phyloP scores from a whole-genome alignment of 2,113 vertebrate genomes.

The Ancistrus triradiatus region DNA sequence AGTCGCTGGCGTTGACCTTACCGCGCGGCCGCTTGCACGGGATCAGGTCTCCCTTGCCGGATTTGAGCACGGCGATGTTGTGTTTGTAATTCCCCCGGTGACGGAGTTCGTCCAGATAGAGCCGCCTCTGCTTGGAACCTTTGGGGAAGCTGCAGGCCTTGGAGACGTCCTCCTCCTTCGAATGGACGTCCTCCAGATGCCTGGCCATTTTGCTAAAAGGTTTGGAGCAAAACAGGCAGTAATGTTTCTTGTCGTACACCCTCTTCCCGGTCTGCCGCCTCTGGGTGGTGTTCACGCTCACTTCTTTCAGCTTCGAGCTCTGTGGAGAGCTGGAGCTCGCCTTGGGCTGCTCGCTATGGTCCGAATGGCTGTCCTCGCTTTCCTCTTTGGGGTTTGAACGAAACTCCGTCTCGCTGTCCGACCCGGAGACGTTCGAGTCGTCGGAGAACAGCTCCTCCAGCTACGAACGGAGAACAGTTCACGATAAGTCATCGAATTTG shows the following conservation, averaged over 20 bases:
- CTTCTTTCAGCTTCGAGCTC: not conserved
- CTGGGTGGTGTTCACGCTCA: conserved; percentile 19
- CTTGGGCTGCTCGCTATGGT: not conserved
- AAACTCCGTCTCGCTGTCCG: conserved; percentile 27
- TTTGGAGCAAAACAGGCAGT: conserved; percentile 39
- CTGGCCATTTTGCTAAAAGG: conserved; percentile 38
- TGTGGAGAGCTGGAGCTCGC: not conserved
- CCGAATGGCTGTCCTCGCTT: conserved; percentile 4
- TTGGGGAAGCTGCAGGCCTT: conserved; percentile 37
- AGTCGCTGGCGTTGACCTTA: conserved; percentile 31
- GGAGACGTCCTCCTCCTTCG: conserved; percentile 30
- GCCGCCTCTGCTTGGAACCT: conserved; percentile 31
- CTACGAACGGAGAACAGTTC: not conserved
- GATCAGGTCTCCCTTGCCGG: conserved; percentile 32
- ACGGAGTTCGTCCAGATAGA: conserved; percentile 31
- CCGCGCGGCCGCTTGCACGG: conserved; percentile 33
- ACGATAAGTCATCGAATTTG: too few species aligned
- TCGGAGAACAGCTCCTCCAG: conserved; percentile 31
- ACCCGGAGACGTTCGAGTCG: conserved; percentile 22
- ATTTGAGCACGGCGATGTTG: conserved; percentile 35
- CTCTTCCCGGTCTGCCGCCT: conserved; percentile 12
- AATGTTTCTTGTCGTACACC: conserved; percentile 39
- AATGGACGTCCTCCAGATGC: conserved; percentile 35
- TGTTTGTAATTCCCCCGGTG: conserved; percentile 34
- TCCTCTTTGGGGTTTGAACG: conserved; percentile 13